phyloP scores from a whole-genome alignment of 2,888 invertebrate genomes.

The Meiosimyza platycephala region DNA sequence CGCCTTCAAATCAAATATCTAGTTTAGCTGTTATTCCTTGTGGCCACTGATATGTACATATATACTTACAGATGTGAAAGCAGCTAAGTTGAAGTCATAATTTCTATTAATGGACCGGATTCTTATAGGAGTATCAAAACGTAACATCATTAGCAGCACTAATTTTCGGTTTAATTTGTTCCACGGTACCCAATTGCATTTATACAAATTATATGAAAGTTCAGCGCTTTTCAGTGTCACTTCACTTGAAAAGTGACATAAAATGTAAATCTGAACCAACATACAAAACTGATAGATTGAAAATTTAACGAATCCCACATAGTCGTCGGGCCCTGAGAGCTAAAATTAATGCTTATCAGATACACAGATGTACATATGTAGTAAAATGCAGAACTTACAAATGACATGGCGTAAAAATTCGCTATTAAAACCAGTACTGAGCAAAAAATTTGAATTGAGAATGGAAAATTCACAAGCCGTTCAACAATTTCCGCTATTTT shows the following conservation, averaged over 20 bases:
- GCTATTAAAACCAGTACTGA: slow-evolving; percentile 54
- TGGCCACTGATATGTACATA: too few relatives aligned
- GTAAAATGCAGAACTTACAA: slow-evolving; percentile 45
- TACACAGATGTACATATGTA: too few relatives aligned
- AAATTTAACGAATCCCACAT: background rate
- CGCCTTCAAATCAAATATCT: too few relatives aligned
- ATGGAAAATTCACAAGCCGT: slow-evolving; percentile 46
- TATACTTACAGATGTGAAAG: slow-evolving; percentile 55
- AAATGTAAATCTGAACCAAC: slow-evolving; percentile 53
- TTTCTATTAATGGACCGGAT: slow-evolving; percentile 51
- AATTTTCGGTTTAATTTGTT: slow-evolving; percentile 46
- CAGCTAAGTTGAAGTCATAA: slow-evolving; percentile 49
- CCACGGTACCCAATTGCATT: slow-evolving; percentile 52
- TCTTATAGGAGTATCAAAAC: slow-evolving; percentile 46
- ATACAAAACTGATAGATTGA: slow-evolving; percentile 50
- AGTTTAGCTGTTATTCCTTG: too few relatives aligned
- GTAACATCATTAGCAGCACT: slow-evolving; percentile 51
- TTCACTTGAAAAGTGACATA: slow-evolving; percentile 54
- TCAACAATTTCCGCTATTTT: slow-evolving; percentile 47
- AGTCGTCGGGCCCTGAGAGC: slow-evolving; percentile 9
- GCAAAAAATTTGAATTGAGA: slow-evolving; percentile 54
- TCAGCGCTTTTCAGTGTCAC: slow-evolving; percentile 49
- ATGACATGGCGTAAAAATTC: slow-evolving; percentile 55
- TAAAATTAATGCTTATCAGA: background rate
- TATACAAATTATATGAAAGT: slow-evolving; percentile 50